A percentile compares a stretch with the other conserved stretches of the same genome.
Conservation (phyloP, 35 echinoderm and acorn worm species). For the Heliocidaris tuberculata region DNA sequence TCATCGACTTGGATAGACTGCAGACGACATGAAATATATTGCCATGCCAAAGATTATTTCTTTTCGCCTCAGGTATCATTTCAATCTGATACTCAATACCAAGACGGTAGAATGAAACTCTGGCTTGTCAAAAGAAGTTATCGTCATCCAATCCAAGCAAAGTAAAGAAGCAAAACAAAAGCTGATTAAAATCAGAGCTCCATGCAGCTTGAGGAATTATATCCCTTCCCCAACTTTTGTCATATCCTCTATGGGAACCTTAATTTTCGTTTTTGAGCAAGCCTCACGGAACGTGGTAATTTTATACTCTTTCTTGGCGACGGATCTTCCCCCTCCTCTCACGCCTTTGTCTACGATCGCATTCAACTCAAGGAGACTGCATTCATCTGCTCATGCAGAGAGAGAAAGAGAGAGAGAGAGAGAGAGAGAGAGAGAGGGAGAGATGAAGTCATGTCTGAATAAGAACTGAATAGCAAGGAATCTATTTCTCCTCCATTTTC, state of each 20-base stretch:
- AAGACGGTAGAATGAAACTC: neutral
- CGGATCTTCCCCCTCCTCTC: neutral
- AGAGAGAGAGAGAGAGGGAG: neutral
- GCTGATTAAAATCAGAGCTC: slow-evolving; percentile 2
- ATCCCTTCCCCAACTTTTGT: neutral
- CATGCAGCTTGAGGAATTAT: neutral
- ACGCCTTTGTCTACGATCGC: neutral
- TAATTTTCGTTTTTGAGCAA: neutral
- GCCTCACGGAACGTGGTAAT: neutral
- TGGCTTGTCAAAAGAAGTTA: neutral
- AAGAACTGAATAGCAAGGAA: too few species aligned
- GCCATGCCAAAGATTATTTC: neutral
- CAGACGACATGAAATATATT: neutral
- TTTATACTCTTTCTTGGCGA: neutral
- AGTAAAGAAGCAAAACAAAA: neutral
- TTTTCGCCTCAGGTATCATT: slow-evolving; percentile 10
- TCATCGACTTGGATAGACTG: neutral
- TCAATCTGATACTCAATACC: neutral
- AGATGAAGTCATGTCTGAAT: too few species aligned
- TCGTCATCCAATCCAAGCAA: neutral
- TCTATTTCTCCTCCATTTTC: too few species aligned
- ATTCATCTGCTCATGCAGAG: neutral
- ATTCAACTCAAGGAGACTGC: too few species aligned
- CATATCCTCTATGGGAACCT: neutral
- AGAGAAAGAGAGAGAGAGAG: neutral